Percentiles rank a stretch among this genome's conserved stretches.
phyloP scores from a whole-genome alignment of 2,888 invertebrate genomes.

The Sinelater perroti region DNA sequence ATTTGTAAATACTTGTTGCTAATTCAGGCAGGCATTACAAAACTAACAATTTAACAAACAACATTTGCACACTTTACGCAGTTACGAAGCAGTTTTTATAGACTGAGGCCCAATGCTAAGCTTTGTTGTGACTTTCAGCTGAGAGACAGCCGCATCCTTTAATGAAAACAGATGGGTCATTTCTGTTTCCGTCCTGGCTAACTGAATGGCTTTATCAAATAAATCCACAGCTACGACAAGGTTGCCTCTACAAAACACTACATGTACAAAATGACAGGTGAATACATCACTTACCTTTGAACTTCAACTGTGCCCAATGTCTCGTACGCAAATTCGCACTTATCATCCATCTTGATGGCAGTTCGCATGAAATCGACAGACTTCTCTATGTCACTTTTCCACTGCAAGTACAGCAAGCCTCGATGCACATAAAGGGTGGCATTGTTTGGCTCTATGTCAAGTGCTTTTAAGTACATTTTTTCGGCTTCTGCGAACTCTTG shows the following conservation, averaged over 20 bases:
- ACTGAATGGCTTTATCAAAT: slow-evolving; percentile 87
- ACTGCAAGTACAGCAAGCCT: slow-evolving; percentile 83
- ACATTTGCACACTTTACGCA: background rate
- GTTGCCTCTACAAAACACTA: slow-evolving; percentile 75
- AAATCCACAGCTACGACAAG: slow-evolving; percentile 81
- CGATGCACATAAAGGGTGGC: slow-evolving; percentile 88
- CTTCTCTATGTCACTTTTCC: slow-evolving; percentile 82
- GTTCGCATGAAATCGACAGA: slow-evolving; percentile 80
- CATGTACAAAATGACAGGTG: too few relatives aligned
- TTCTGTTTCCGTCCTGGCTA: slow-evolving; percentile 88
- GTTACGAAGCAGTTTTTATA: slow-evolving; percentile 12
- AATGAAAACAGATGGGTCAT: slow-evolving; percentile 90
- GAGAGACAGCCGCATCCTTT: slow-evolving; percentile 89
- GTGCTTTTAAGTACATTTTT: slow-evolving; percentile 79
- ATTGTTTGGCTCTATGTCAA: slow-evolving; percentile 83
- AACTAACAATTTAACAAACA: background rate
- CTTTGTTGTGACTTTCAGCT: slow-evolving; percentile 81
- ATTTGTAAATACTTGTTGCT: background rate
- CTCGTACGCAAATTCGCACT: slow-evolving; percentile 95
- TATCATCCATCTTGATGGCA: slow-evolving; percentile 87
- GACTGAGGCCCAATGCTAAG: slow-evolving; percentile 65
- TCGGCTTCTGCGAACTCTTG: slow-evolving; percentile 86
- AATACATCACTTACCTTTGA: slow-evolving; percentile 71
- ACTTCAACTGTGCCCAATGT: slow-evolving; percentile 95
- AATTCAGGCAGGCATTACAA: background rate